Evolutionary conservation across 2,888 invertebrate genomes (phyloP).

Genomic region (Slavum lentiscoides): DNA sequence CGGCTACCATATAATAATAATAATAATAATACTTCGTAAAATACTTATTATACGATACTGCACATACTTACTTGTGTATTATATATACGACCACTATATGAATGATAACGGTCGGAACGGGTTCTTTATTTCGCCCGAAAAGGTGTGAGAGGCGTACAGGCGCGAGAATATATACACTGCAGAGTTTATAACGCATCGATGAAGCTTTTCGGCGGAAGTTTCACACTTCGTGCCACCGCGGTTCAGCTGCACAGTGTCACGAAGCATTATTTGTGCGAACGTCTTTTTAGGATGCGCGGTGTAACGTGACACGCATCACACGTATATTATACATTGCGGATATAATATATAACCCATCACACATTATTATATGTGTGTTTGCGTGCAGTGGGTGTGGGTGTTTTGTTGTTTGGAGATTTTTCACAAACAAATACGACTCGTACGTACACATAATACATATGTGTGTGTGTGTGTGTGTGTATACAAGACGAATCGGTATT

Average conservation of each 20-base stretch:
- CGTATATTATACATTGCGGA: no score
- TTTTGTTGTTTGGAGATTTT: no score
- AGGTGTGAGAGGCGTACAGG: slow-evolving; percentile 38
- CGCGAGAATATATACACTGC: not conserved
- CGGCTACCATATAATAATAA: not conserved
- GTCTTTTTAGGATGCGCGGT: slow-evolving; percentile 47
- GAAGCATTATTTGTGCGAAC: not conserved
- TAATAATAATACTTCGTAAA: not conserved
- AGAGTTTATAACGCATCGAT: slow-evolving; percentile 37
- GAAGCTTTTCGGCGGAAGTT: slow-evolving; percentile 45
- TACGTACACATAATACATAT: no score
- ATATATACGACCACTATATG: no score
- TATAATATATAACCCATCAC: no score
- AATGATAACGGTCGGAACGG: slow-evolving; percentile 22
- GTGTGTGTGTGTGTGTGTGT: no score
- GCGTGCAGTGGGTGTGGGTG: no score
- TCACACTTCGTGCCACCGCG: slow-evolving; percentile 35
- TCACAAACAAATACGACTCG: no score
- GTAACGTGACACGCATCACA: slow-evolving; percentile 39
- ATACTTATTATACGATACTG: no score
- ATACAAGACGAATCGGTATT: slow-evolving; percentile 11
- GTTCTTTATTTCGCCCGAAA: slow-evolving; percentile 22
- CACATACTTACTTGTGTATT: no score
- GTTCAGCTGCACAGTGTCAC: slow-evolving; percentile 1
- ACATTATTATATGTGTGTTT: no score